Evolutionary conservation across 2,113 vertebrate genomes (phyloP), one percentile per base, ranked within the genome.

Genomic region (Pterocles gutturalis): DNA sequence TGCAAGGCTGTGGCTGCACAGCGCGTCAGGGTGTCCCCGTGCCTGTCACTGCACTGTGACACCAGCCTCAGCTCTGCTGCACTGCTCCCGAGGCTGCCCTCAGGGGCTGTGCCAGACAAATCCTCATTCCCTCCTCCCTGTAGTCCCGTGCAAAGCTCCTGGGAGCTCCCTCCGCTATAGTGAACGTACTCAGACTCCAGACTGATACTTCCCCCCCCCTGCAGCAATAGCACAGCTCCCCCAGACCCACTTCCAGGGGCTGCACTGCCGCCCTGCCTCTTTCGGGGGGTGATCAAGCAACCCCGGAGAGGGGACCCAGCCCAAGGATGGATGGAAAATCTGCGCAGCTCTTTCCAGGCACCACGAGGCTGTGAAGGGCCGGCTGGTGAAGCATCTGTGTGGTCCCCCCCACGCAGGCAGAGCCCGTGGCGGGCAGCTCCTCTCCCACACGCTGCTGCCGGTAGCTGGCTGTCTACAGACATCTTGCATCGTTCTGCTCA

Each of bases 321-420:
- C 38, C 5, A 2, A 10, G 0, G 65, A 58, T 38, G 48, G 48
- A 33, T 77, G 77, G 80, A 90, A 83, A 87, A 79, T 69, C 49
- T 58, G 19, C 15, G 66, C n/a, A 62, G 12, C n/a, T 69, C n/a
- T 86, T 79, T 53, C 31, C 67, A 65, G 54, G 22, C 9, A 1
- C 49, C 9, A 25, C 4, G 5, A n/a, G 76, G 86, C 55, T 72
- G 33, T 1, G 3, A 72, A 71, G 61, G 70, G 54, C 75, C 2
- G 10, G 78, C 53, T 0, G 0, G 72, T 0, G 0, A 57, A 86
- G 83, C 0, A 0, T 12, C 83, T 90, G 91, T 90, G 93, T 92
- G 95, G 94, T 96, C 90, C 69, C 21, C 61, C 25, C 49, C 0
- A 3, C 3, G 11, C 69, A 66, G 51, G 81, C 87, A 69, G 73